Evolutionary conservation across 2,113 vertebrate species (phyloP), one percentile per base, ranked within the genome.

Genomic region (Astur gentilis): DNA sequence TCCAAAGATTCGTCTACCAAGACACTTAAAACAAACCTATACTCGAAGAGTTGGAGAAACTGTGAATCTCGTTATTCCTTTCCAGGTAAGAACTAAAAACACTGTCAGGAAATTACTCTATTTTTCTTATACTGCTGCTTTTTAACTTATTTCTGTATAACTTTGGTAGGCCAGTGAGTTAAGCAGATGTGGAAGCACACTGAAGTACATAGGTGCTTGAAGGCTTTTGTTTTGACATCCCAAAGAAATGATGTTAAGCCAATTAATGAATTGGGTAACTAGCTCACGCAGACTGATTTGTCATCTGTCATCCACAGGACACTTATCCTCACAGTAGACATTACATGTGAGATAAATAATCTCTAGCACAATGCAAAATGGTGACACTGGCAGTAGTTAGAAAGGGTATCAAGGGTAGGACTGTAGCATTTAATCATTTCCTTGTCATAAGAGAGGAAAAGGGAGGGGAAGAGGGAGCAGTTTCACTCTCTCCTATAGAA

Each of bases 1-100:
- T 87, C 99, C 99, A 20, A 99, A 99, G 98, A 99, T 99, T 95
- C 99, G 99, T 12, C 97, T 99, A 66, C 99, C 99, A 9, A 98
- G 99, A 83, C 99, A 99, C 93, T 97, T 99, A 97, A 99, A 99
- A 96, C 99, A 99, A 98, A 99, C 99, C 3, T 99, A 99, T 61
- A 98, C 99, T 91, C 98, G 99, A 69, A 99, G 98, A 97, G 99
- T 99, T 75, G 99, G 99, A 96, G 99, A 99, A 97, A 98, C 98
- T 16, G 99, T 99, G 91, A 99, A 99, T 97, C 98, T 99, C 15
- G 99, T 99, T 57, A 99, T 99, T 93, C 99, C 99, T 92, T 99
- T 99, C 92, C 97, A 99, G 98, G 99, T 99, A 98, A 98, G 83
- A 76, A 60, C 23, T 69, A 52, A 87, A 87, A 49, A 19, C 25